These are phyloP conservation scores for Chondrosia reniformis DNA, from an alignment of 37 sponge, comb jelly and placozoan species.

Conservation along the genomic window DNA sequence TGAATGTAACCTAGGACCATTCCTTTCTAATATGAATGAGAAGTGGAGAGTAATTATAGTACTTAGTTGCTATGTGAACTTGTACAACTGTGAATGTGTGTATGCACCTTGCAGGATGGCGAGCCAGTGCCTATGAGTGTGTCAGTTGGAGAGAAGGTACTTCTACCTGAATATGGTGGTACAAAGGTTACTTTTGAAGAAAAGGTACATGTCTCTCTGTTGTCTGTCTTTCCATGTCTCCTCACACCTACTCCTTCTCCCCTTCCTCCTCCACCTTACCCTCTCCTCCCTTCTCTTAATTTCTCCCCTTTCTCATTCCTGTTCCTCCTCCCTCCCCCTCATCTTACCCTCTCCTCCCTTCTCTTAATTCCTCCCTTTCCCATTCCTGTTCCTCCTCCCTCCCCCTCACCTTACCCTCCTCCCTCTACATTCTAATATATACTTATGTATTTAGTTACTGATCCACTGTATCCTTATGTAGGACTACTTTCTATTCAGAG, in stretches of 20 bases:
- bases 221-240: not conserved
- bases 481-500: conserved; percentile 68
- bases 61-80: too few species aligned
- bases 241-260: not conserved
- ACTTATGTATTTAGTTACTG: too few species aligned
- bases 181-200: conserved; percentile 88
- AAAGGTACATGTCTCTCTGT: conserved; percentile 39
- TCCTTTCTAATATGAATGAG: too few species aligned
- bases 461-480: too few species aligned
- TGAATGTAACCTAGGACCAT: too few species aligned
- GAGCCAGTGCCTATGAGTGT: conserved; percentile 64
- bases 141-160: conserved; percentile 77
- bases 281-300: not conserved
- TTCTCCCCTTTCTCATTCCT: not conserved
- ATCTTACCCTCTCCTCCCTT: too few species aligned
- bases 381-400: too few species aligned
- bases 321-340: too few species aligned
- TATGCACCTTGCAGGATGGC: conserved; percentile 53
- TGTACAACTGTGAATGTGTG: not conserved
- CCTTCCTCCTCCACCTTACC: not conserved
- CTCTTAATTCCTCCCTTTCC: too few species aligned
- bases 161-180: conserved; percentile 93
- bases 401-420: too few species aligned
- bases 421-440: too few species aligned
- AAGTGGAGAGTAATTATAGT: too few species aligned